Conservation (phyloP, 2,888 invertebrate species). For the Ryuthela nishihirai region DNA sequence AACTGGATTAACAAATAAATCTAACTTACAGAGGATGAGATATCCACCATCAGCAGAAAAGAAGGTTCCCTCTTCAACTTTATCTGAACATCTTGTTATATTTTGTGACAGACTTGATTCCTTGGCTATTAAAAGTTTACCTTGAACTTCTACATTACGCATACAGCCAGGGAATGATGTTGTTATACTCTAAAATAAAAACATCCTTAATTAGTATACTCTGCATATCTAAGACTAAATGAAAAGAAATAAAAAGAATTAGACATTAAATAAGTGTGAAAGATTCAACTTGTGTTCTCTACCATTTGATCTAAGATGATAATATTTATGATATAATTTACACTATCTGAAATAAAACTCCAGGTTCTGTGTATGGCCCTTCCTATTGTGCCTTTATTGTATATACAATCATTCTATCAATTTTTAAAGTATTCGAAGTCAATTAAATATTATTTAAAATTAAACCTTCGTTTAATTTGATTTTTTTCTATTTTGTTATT, state of each 20-base stretch:
- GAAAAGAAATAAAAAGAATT: conserved; percentile 2
- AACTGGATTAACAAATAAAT: background rate
- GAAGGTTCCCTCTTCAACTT: conserved; percentile 76
- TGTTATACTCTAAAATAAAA: conserved; percentile 57
- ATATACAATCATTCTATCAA: too few species aligned
- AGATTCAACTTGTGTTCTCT: too few species aligned
- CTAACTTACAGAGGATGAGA: conserved; percentile 59
- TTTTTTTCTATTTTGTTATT: too few species aligned
- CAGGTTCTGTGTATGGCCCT: too few species aligned
- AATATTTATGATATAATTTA: too few species aligned
- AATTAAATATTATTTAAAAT: too few species aligned
- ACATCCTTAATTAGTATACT: conserved; percentile 37
- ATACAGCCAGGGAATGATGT: conserved; percentile 80
- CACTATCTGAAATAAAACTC: too few species aligned
- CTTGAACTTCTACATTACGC: conserved; percentile 56
- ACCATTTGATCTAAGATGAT: too few species aligned
- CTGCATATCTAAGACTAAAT: background rate
- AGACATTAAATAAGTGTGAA: too few species aligned
- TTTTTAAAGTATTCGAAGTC: too few species aligned
- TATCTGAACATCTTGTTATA: conserved; percentile 72
- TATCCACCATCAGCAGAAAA: conserved; percentile 72
- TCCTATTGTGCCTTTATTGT: too few species aligned
- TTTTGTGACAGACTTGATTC: conserved; percentile 60
- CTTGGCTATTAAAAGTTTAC: conserved; percentile 53
- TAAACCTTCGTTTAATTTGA: too few species aligned